Conservation (phyloP, 2,888 invertebrate species). For the Tenthredo livida region DNA sequence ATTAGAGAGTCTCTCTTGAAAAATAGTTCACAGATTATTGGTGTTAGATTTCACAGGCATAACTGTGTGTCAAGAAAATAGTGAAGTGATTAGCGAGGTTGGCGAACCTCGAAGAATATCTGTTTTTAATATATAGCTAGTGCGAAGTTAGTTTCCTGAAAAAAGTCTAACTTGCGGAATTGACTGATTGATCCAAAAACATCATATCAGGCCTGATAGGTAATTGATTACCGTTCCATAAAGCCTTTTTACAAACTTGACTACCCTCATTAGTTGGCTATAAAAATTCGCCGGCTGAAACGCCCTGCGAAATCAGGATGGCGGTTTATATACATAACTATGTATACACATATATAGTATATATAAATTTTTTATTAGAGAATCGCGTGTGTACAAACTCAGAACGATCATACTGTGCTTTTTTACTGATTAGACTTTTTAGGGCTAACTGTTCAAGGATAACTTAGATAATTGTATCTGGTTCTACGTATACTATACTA, state of each 20-base stretch:
- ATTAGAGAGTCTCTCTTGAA: background rate
- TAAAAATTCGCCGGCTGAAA: background rate
- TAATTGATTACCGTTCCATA: constrained; percentile 8
- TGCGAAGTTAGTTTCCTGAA: background rate
- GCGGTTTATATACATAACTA: background rate
- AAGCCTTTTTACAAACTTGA: background rate
- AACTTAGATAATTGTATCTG: constrained; percentile 1
- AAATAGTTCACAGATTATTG: background rate
- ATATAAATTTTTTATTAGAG: constrained; percentile 26
- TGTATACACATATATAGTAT: background rate
- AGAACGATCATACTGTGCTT: constrained; percentile 25
- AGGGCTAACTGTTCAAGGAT: constrained; percentile 7
- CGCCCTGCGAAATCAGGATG: background rate
- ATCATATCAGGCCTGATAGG: background rate
- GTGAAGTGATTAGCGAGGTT: background rate
- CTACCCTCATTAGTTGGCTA: background rate
- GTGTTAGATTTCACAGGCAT: background rate
- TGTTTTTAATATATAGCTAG: background rate
- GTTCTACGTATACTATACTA: background rate
- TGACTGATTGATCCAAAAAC: background rate
- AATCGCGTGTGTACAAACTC: constrained; percentile 33
- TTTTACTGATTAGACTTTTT: constrained; percentile 39
- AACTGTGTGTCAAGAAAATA: background rate
- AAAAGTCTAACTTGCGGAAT: background rate
- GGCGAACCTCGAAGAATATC: background rate